These are phyloP conservation scores for Dasypogon diadema DNA, from an alignment of 2,888 invertebrate genomes.

Conservation along the genomic window DNA sequence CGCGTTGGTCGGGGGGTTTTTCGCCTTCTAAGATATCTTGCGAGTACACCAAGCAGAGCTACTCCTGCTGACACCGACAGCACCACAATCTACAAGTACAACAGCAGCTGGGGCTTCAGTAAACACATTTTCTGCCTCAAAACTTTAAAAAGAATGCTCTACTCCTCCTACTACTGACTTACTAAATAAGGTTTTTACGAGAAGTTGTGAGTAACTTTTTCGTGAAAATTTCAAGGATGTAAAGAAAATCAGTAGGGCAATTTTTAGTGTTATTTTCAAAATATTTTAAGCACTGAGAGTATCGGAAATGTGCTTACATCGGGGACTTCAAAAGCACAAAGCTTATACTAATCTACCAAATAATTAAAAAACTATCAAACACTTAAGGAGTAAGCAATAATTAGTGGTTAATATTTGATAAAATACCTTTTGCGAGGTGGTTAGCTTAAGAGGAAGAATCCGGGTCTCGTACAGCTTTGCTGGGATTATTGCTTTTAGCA, in stretches of 20 bases:
- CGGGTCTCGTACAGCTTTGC: constrained; percentile 61
- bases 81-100: constrained; percentile 67
- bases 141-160: too few relatives aligned
- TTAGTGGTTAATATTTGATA: not conserved
- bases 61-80: constrained; percentile 74
- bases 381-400: not conserved
- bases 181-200: too few relatives aligned
- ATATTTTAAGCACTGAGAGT: too few relatives aligned
- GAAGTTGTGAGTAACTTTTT: too few relatives aligned
- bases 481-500: constrained; percentile 59
- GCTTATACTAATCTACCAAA: too few relatives aligned
- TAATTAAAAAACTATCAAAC: not conserved
- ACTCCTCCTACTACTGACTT: too few relatives aligned
- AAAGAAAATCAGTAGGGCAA: too few relatives aligned
- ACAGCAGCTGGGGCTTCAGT: not conserved
- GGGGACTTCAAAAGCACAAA: too few relatives aligned
- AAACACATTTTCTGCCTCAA: too few relatives aligned
- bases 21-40: constrained; percentile 81
- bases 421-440: constrained; percentile 66
- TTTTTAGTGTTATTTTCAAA: too few relatives aligned
- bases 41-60: constrained; percentile 84
- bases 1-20: constrained; percentile 74
- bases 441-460: constrained; percentile 64
- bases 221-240: too few relatives aligned
- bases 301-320: too few relatives aligned